Base-by-base conservation (phyloP, 2,113 vertebrate species). In the Atherinomorus stipes region DNA sequence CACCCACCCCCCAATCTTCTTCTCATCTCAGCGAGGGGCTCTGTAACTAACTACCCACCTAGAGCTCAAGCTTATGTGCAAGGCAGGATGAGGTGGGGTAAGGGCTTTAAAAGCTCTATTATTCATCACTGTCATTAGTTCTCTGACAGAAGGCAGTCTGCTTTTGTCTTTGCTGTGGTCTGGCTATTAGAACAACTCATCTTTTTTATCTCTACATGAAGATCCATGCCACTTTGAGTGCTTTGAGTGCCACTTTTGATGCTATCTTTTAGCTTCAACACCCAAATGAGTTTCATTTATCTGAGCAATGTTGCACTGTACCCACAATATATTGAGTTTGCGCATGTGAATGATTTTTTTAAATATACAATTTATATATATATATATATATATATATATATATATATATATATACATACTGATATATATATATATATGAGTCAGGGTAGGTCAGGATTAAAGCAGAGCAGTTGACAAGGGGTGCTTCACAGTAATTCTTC, bases 1-100 rank as follows among this genome's bases (percentile, higher is more conserved):
- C n/a, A n/a, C n/a, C n/a, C n/a, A n/a, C 53, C 75, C 28, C 28
- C 28, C 90, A 91, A 85, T 90, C 90, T 88, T 85, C 89, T 83
- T 88, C 78, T 87, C 74, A 84, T 85, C 66, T 81, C 69, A 70
- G 57, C 3, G 9, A 70, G 81, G 63, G 75, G 84, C 76, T 80
- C 76, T 76, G 75, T 84, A 79, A 78, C 73, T 67, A 76, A 71
- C 74, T 83, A 78, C 58, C 83, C 72, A 78, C 70, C 71, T 59
- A 72, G 44, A 78, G 72, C 69, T 70, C 53, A 54, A 51, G 78
- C 80, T 85, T 87, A 88, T 76, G 75, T n/a, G 40, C 60, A 18
- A 66, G 76, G 50, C 83, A 84, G 67, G 83, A 80, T 84, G 80
- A 82, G 78, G 80, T 75, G 60, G 73, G 70, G 73, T 74, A 69